phyloP scores from a whole-genome alignment of 2,888 invertebrate species.

The Papilio gigon region DNA sequence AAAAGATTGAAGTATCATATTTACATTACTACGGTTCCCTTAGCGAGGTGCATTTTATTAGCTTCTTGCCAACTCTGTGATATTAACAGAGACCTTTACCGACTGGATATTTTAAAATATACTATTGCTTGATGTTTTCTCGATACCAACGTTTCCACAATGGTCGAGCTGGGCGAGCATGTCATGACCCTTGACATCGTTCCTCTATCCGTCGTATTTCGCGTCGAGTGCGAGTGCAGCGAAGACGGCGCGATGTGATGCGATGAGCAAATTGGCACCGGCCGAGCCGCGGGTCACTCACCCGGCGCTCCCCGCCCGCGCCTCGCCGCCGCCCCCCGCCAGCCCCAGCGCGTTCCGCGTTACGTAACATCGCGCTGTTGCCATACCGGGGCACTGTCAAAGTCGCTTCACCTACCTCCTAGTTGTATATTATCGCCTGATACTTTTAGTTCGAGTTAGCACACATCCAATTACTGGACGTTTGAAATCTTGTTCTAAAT shows the following conservation, averaged over 20 bases:
- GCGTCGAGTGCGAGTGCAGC: slow-evolving; percentile 64
- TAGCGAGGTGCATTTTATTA: not conserved
- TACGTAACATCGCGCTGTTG: slow-evolving; percentile 74
- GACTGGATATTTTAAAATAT: not conserved
- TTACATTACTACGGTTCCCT: not conserved
- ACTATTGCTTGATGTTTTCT: not conserved
- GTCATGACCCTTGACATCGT: slow-evolving; percentile 57
- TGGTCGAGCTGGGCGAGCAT: slow-evolving; percentile 29
- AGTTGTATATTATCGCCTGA: slow-evolving; percentile 62
- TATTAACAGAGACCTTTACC: not conserved
- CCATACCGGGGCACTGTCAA: slow-evolving; percentile 75
- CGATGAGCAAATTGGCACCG: slow-evolving; percentile 79
- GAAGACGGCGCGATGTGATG: slow-evolving; percentile 75
- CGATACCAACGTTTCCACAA: slow-evolving; percentile 2
- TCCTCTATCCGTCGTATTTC: slow-evolving; percentile 47
- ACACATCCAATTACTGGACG: slow-evolving; percentile 30
- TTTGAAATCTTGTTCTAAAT: slow-evolving; percentile 14
- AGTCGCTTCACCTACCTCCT: slow-evolving; percentile 57
- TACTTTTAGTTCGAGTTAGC: slow-evolving; percentile 55
- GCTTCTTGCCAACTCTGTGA: not conserved
- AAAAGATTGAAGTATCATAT: not conserved
- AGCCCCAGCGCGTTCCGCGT: slow-evolving; percentile 58
- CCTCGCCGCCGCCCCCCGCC: slow-evolving; percentile 56
- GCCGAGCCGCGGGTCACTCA: slow-evolving; percentile 77
- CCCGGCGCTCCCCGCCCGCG: slow-evolving; percentile 56